A percentile compares a stretch with the other conserved stretches of the same genome.
phyloP scores from a whole-genome alignment of 2,888 invertebrate species.

The Dysmachus trigonus region DNA sequence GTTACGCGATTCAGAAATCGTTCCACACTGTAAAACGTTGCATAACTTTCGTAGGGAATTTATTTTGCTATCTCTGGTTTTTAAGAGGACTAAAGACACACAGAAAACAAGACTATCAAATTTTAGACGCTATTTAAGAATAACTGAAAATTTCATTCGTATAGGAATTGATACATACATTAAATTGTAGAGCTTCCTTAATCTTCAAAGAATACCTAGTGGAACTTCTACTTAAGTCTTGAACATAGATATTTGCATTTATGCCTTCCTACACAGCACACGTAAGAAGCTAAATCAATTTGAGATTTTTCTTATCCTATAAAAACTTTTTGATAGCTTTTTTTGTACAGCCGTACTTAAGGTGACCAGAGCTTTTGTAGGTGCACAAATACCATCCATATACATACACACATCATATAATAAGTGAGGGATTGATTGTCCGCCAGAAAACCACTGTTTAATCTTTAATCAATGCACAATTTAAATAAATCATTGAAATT shows the following conservation, averaged over 20 bases:
- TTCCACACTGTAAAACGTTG: neutral
- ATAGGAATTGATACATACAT: constrained; percentile 18
- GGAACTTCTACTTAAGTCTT: constrained; percentile 7
- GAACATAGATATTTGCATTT: neutral
- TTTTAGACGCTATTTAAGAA: constrained; percentile 38
- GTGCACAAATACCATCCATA: neutral
- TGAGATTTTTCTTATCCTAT: constrained; percentile 5
- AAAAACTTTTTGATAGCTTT: constrained; percentile 37
- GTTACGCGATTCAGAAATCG: neutral
- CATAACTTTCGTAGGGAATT: constrained; percentile 23
- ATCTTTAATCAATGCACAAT: neutral
- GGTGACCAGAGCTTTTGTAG: constrained; percentile 8
- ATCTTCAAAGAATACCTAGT: neutral
- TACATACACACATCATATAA: neutral
- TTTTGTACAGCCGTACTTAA: constrained; percentile 1
- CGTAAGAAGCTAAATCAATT: neutral
- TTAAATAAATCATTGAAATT: neutral
- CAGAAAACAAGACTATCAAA: constrained; percentile 39
- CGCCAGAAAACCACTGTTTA: neutral
- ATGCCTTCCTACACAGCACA: constrained; percentile 26
- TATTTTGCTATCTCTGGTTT: constrained; percentile 36
- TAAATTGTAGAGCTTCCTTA: neutral
- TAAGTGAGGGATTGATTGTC: neutral
- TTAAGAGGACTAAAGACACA: constrained; percentile 23
- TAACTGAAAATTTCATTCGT: constrained; percentile 9